Base-by-base conservation (phyloP, 2,888 invertebrate species). In the Podotricha telesiphe region DNA sequence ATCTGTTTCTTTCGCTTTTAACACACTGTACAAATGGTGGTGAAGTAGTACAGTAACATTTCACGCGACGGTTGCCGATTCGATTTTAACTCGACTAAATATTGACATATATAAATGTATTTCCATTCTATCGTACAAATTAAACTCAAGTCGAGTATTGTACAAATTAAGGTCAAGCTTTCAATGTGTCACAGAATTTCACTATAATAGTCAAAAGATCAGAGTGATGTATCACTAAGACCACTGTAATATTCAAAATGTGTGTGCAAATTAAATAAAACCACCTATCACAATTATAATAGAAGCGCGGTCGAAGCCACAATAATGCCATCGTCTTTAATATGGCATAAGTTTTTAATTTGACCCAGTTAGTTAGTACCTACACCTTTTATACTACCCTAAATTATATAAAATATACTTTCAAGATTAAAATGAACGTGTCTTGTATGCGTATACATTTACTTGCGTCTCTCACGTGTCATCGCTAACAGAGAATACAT, bases 401-500 rank as follows among this genome's bases (percentile, higher is more conserved):
- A 45, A 59, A 59, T 45, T 45, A 59, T 45, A 17, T 59, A 53
- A 28, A 55, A 55, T 37, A 17, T 34, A 11, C 34, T 63, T 63
- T 48, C 34, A 65, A 10, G 11, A 20, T 56, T 59, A 40, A 15
- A 19, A 5, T 59, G 19, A 19, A 51, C 48, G 42, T 48, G 34
- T 15, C 62, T 55, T 37, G n/a, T 15, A 45, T 15, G 42, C 17
- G 61, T 34, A 65, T 65, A 65, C 47, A 63, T 45, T 22, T 61
- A 66, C 72, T 66, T 71, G 56, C 68, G 59, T 72, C 72, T 55
- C 40, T 61, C 68, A 71, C 40, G 61, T 71, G 69, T 69, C 74
- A 72, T 71, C 67, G 63, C 69, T 73, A 71, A 70, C 70, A 64
- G 68, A 71, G 67, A 56, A 48, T 37, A 69, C 68, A 64, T 73